Evolutionary conservation across 2,113 vertebrate genomes (phyloP).

Genomic region (Podiceps cristatus): DNA sequence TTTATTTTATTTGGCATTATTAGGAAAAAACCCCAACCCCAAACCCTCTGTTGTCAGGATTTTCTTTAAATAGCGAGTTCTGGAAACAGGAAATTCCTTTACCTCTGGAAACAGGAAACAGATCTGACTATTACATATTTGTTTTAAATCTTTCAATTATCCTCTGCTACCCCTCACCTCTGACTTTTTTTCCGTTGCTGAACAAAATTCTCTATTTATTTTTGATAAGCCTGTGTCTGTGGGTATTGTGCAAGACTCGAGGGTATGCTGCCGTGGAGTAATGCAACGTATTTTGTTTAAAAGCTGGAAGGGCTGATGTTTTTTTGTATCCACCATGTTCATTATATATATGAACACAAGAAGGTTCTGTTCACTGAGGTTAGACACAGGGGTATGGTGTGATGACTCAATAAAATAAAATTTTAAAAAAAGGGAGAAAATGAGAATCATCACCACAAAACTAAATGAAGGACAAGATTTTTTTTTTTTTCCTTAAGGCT

Average conservation of each 20-base stretch:
- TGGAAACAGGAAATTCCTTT: constrained; percentile 63
- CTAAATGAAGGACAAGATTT: not conserved
- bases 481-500: not conserved
- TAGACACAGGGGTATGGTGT: not conserved
- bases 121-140: not conserved
- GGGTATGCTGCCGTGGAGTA: not conserved
- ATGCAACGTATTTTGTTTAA: not conserved
- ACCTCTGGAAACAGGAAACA: constrained; percentile 50
- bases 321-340: not conserved
- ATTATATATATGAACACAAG: not conserved
- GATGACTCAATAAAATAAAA: not conserved
- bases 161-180: not conserved
- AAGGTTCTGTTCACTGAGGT: not conserved
- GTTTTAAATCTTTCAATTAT: constrained; percentile 30
- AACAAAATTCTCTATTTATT: not conserved
- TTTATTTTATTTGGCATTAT: constrained; percentile 54
- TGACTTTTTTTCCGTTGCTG: not conserved
- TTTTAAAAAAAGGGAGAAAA: not conserved
- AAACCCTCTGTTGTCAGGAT: not conserved
- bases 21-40: not conserved
- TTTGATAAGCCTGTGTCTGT: not conserved
- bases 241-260: not conserved
- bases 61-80: constrained; percentile 60
- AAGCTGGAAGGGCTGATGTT: not conserved
- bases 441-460: not conserved